Percentiles rank a stretch among this genome's conserved stretches.
These are phyloP conservation scores for Tiliacea citrago DNA, from an alignment of 2,888 invertebrate genomes.

Conservation along the genomic window DNA sequence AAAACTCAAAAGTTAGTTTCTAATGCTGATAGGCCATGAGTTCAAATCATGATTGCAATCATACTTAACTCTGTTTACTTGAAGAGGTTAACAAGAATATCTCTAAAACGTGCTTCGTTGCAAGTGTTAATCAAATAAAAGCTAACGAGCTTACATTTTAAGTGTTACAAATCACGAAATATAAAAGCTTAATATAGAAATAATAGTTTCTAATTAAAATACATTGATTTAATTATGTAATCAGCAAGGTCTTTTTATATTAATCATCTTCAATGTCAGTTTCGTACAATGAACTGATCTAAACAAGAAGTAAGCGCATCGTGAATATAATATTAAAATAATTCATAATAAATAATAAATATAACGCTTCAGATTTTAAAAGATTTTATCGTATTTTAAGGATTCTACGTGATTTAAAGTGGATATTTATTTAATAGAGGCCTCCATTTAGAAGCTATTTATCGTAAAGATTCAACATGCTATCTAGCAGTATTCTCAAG, in stretches of 20 bases:
- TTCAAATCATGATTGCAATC: constrained; percentile 50
- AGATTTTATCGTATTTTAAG: background rate
- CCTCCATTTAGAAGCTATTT: background rate
- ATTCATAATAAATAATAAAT: background rate
- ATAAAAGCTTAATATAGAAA: constrained; percentile 23
- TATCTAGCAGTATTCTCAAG: background rate
- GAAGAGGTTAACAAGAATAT: constrained; percentile 42
- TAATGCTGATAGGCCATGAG: constrained; percentile 40
- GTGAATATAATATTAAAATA: constrained; percentile 1
- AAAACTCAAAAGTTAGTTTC: constrained; percentile 15
- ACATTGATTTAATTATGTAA: constrained; percentile 31
- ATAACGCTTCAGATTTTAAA: background rate
- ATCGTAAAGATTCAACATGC: background rate
- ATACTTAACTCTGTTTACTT: constrained; percentile 12
- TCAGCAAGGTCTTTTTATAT: constrained; percentile 25
- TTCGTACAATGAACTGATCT: constrained; percentile 49
- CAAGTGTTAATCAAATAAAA: constrained; percentile 42
- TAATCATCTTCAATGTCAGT: constrained; percentile 43
- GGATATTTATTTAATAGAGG: no score
- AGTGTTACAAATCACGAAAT: constrained; percentile 12
- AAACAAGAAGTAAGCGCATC: constrained; percentile 12
- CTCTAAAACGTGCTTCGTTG: constrained; percentile 33
- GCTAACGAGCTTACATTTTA: constrained; percentile 29
- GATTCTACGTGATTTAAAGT: background rate
- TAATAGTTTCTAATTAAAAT: constrained; percentile 22